Evolutionary conservation across 2,888 invertebrate genomes (phyloP), one percentile per base, ranked within the genome.

Genomic region (Andrena chrysosceles): DNA sequence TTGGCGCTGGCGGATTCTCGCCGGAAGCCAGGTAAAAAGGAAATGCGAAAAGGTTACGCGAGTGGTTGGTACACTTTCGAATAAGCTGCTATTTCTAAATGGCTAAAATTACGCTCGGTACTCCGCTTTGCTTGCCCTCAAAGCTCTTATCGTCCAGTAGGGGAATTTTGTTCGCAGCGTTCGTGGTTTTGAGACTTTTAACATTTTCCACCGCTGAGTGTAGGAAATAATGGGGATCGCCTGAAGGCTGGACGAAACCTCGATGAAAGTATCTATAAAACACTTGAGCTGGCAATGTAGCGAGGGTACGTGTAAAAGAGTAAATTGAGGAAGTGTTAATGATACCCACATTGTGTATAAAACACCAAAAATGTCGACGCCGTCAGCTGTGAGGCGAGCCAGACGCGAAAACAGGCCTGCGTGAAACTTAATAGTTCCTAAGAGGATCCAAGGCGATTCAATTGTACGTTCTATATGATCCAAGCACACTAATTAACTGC

Each of bases 81-180:
- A 74, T 73, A 81, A 74, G 81, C 29, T 69, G 16, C 73, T 81
- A 73, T 73, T 73, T 73, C 64, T 64, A 73, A 73, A 35, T 52
- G 20, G 26, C 6, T 52, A 49, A 49, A 59, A 48, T 68, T 80
- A 73, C 54, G 29, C 48, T 20, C 56, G 7, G 16, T 16, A 35
- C 23, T 33, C 54, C 33, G 35, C 23, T 60, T 52, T 64, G 31
- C 23, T 26, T 31, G 6, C 20, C 26, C 54, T 48, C 48, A 20
- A 62, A 42, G 16, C 26, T 26, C 63, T 68, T 59, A 35, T 35
- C 33, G 56, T 56, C 48, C 35, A 64, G 26, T n/a, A 8, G 33
- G 35, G 13, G 6, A 42, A 10, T 59, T 56, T 35, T 8, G 6
- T 33, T 2, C 23, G 56, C 31, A 16, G 4, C 26, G n/a, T n/a